Evolutionary conservation across 2,797 vertebrate species (phyloP), one percentile per base, ranked within the genome.

Genomic region (Mastacembelus armatus): DNA sequence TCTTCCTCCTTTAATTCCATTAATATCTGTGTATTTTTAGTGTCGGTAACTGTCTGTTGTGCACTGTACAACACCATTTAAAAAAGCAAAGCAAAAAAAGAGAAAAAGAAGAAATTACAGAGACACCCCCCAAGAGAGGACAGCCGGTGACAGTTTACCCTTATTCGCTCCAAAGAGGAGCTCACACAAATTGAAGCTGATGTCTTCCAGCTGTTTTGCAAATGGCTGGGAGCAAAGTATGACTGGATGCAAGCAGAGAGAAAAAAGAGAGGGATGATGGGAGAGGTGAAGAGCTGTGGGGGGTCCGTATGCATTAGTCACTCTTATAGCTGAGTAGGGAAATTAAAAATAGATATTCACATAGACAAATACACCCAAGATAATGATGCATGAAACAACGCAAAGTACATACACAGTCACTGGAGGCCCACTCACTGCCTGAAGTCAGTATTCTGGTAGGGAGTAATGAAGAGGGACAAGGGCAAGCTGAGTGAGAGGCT

Each of bases 201-300:
- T 91, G 71, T 86, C 63, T 90, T 88, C 87, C 89, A 92, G 90
- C 90, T 92, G 91, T 73, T 88, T 67, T 2, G 12, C 76, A 85
- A 90, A 89, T 69, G 84, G 58, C 54, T 77, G 30, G 14, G 49
- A 79, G 75, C 16, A 19, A 58, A 69, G 35, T 77, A 74, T 73
- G 79, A 50, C 29, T 71, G 48, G 80, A 74, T 69, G 33, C 61
- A 58, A 64, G 63, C 48, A 27, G 52, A 60, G 44, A 52, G 51
- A 49, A 40, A 58, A 42, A 49, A 83, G 30, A 40, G 27, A 45
- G 56, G 58, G 67, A 71, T 71, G 55, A 63, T 49, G 60, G 59
- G 65, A 65, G 59, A 67, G 70, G 15, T 29, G 59, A 32, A 43
- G 66, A 80, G 49, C 60, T 30, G 71, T 84, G 80, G 81, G 85